Evolutionary conservation across 1,140 invertebrate genomes (phyloP), one percentile per base, ranked within the genome.

Genomic region (Phymorhynchus buccinoides): DNA sequence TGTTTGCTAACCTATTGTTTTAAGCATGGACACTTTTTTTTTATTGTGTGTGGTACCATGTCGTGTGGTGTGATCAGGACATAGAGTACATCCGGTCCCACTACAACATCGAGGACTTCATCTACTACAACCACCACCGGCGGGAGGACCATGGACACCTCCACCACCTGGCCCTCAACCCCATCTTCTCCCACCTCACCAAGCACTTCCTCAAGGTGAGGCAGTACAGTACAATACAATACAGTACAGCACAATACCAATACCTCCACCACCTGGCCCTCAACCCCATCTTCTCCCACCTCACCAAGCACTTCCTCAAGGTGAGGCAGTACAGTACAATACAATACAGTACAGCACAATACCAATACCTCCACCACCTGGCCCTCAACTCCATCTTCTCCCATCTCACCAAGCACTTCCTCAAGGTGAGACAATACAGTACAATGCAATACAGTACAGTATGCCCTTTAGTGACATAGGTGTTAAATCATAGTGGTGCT

Each of bases 321-420:
- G 18, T 48, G 44, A 48, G 6, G 44, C 18, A 18, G 6, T 48
- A 48, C 18, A 48, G 6, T 18, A 18, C 44, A 48, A 48, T 48
- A 48, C 18, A 18, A 48, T 48, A 48, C 44, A 18, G 44, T 48
- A 48, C 18, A 18, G 18, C 18, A 48, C 44, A n/a, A n/a, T n/a
- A n/a, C n/a, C n/a, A n/a, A n/a, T n/a, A 93, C 73, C 88, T 95
- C 0, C 89, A 94, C 82, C 94, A 95, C 86, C 94, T 95, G 87
- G 91, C 94, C 35, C 81, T 95, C 3, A 94, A 94, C 79, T 95
- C 95, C 22, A 94, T 95, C 27, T 95, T 96, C 87, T 93, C 94
- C 48, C 93, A 93, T 41, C 93, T 95, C 84, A 92, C 94, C 0
- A 94, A 94, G 86, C 94, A 94, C 92, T 95, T 95, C 86, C 89